phyloP scores from a whole-genome alignment of 1,140 invertebrate species.

The Scaptomyza pallida region DNA sequence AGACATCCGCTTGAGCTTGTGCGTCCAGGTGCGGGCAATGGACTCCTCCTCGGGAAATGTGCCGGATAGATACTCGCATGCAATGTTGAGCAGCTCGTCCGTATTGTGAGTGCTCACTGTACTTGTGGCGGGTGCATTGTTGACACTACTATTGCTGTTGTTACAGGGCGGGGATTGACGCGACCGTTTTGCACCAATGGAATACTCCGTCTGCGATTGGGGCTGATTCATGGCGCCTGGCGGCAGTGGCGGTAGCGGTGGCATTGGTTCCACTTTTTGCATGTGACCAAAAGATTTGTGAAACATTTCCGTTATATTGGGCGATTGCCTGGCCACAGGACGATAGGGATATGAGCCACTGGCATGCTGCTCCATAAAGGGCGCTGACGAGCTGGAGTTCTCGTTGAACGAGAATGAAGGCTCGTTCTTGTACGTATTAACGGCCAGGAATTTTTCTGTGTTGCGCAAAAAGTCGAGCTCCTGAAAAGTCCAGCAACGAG shows the following conservation, averaged over 20 bases:
- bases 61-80: slow-evolving; percentile 72
- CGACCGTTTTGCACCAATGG: slow-evolving; percentile 32
- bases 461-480: slow-evolving; percentile 78
- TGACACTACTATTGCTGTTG: neutral
- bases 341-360: slow-evolving; percentile 50
- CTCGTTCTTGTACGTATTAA: slow-evolving; percentile 71
- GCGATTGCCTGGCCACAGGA: slow-evolving; percentile 49
- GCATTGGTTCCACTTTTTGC: slow-evolving; percentile 50
- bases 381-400: slow-evolving; percentile 57
- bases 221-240: slow-evolving; percentile 33
- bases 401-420: slow-evolving; percentile 64
- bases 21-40: slow-evolving; percentile 75
- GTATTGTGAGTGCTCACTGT: slow-evolving; percentile 50
- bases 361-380: slow-evolving; percentile 59
- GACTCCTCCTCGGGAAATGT: slow-evolving; percentile 80
- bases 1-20: slow-evolving; percentile 71
- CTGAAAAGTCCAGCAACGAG: slow-evolving; percentile 79
- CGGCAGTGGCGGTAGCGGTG: slow-evolving; percentile 40
- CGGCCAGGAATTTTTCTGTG: slow-evolving; percentile 77
- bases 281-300: slow-evolving; percentile 75
- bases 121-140: slow-evolving; percentile 4
- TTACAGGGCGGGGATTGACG: slow-evolving; percentile 53
- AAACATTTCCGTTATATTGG: slow-evolving; percentile 77
- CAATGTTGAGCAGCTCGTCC: slow-evolving; percentile 77
- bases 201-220: slow-evolving; percentile 19